phyloP scores from a whole-genome alignment of 2,113 vertebrate species.

The Polypterus bichir region DNA sequence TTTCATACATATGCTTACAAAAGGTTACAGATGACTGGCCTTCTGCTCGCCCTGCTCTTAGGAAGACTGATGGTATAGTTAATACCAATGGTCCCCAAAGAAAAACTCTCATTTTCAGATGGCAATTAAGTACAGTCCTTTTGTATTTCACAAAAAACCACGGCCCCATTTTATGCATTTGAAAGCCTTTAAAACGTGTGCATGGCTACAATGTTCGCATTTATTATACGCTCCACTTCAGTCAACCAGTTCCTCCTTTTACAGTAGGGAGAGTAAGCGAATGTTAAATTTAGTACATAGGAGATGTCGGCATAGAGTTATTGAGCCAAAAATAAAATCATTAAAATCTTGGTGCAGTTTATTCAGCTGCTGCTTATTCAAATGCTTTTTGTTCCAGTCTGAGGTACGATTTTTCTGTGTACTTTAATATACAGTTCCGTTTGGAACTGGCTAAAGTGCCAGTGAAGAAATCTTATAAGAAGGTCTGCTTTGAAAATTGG shows the following conservation, averaged over 20 bases:
- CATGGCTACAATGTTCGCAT: slow-evolving; percentile 24
- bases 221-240: slow-evolving; percentile 29
- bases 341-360: slow-evolving; percentile 7
- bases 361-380: no score
- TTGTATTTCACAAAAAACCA: slow-evolving; percentile 37
- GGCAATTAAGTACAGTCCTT: slow-evolving; percentile 50
- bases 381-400: no score
- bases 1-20: slow-evolving; percentile 33
- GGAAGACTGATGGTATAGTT: slow-evolving; percentile 45
- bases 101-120: slow-evolving; percentile 37
- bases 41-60: slow-evolving; percentile 37
- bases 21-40: slow-evolving; percentile 36
- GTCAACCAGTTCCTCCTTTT: slow-evolving; percentile 23
- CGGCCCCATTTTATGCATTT: slow-evolving; percentile 22
- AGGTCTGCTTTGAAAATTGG: no score
- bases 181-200: slow-evolving; percentile 33
- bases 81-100: slow-evolving; percentile 9
- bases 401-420: no score
- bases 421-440: no score
- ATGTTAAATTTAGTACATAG: slow-evolving; percentile 17
- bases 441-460: no score
- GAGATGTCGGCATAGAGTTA: slow-evolving; percentile 18
- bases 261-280: slow-evolving; percentile 17
- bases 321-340: slow-evolving; percentile 20
- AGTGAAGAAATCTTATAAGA: no score